These are phyloP conservation scores for Tetramorium parvispinum DNA, from an alignment of 1,140 invertebrate species.

Conservation along the genomic window DNA sequence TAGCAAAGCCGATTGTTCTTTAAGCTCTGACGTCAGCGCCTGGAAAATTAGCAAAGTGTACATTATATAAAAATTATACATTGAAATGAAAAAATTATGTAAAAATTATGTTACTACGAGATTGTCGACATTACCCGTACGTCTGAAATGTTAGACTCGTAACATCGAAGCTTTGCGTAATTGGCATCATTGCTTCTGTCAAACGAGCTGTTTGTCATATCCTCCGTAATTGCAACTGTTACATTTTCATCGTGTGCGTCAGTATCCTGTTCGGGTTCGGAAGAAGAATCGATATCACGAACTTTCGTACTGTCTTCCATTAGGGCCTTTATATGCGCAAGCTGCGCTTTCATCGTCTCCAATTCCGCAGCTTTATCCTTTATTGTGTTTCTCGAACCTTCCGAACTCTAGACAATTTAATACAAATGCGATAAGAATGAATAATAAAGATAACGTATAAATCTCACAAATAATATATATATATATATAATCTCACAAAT, in stretches of 20 bases:
- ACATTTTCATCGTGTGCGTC: constrained; percentile 63
- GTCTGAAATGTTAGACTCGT: constrained; percentile 74
- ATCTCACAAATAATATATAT: background rate
- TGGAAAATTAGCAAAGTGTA: constrained; percentile 47
- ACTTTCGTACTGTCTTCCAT: constrained; percentile 79
- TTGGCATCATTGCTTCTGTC: constrained; percentile 74
- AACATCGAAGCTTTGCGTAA: constrained; percentile 67
- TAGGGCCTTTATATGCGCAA: constrained; percentile 81
- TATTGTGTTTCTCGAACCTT: constrained; percentile 71
- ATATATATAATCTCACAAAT: background rate
- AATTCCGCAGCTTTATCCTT: constrained; percentile 81
- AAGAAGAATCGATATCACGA: constrained; percentile 72
- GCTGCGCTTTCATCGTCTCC: constrained; percentile 81
- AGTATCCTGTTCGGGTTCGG: constrained; percentile 74
- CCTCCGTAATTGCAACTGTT: constrained; percentile 55
- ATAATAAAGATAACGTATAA: background rate
- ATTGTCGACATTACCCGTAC: constrained; percentile 71
- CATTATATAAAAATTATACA: background rate
- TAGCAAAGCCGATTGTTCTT: constrained; percentile 80
- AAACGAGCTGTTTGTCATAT: constrained; percentile 65
- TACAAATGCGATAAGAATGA: background rate
- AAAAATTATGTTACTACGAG: background rate
- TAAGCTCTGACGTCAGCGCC: constrained; percentile 81
- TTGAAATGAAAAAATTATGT: too few species aligned
- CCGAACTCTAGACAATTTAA: constrained; percentile 73